Percentiles rank a stretch among this genome's conserved stretches.
Evolutionary conservation across 2,888 invertebrate species (phyloP).

Genomic region (Beris morrisii): DNA sequence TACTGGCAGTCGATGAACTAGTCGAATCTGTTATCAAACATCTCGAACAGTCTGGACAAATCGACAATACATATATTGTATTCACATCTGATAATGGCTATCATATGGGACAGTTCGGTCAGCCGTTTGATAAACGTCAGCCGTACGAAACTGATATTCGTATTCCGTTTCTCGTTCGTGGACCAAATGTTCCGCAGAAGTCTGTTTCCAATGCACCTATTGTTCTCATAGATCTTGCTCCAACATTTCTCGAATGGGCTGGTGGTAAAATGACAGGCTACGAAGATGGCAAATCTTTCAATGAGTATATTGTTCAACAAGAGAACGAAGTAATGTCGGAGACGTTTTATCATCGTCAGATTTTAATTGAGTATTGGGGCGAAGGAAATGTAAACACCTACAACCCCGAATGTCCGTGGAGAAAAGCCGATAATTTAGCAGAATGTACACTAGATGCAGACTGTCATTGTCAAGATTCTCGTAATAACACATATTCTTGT

Average conservation of each 20-base stretch:
- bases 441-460: conserved; percentile 66
- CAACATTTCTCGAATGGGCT: conserved; percentile 78
- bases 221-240: conserved; percentile 79
- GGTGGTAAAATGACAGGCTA: conserved; percentile 56
- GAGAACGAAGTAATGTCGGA: conserved; percentile 32
- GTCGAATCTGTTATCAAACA: conserved; percentile 65
- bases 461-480: conserved; percentile 84
- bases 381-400: conserved; percentile 65
- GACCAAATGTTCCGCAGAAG: conserved; percentile 66
- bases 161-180: conserved; percentile 79
- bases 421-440: conserved; percentile 58
- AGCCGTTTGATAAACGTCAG: conserved; percentile 86
- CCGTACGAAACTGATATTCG: conserved; percentile 88
- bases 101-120: conserved; percentile 87
- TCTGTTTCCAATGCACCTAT: conserved; percentile 61
- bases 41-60: conserved; percentile 59
- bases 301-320: conserved; percentile 39
- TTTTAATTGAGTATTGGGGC: conserved; percentile 82
- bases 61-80: conserved; percentile 78
- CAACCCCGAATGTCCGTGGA: conserved; percentile 67
- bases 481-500: conserved; percentile 82
- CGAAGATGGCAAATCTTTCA: conserved; percentile 68
- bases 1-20: conserved; percentile 86
- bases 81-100: conserved; percentile 91
- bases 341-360: conserved; percentile 56